phyloP scores from a whole-genome alignment of 2,113 vertebrate genomes.

The Sphyrna mokarran region DNA sequence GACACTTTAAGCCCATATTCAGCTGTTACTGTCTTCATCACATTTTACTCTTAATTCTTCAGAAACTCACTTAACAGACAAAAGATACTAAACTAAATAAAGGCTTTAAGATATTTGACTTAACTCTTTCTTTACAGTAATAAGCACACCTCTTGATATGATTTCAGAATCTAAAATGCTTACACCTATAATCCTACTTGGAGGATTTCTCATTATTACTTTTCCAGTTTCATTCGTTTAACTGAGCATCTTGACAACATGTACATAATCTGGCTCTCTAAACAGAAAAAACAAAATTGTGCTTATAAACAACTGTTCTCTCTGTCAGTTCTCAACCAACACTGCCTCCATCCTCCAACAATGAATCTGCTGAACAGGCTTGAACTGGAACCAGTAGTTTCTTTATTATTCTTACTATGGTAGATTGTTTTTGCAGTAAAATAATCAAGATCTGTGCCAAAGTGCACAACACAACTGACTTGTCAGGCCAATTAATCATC shows the following conservation, averaged over 20 bases:
- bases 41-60: not conserved
- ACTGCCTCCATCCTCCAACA: not conserved
- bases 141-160: not conserved
- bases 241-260: not conserved
- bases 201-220: not conserved
- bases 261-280: not conserved
- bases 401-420: not conserved
- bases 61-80: not conserved
- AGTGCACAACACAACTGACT: not conserved
- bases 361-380: not conserved
- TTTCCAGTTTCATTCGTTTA: not conserved
- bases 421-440: conserved; percentile 8
- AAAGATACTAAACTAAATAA: not conserved
- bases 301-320: not conserved
- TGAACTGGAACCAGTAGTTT: not conserved
- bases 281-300: not conserved
- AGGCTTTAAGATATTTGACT: not conserved
- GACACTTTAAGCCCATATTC: too few relatives aligned
- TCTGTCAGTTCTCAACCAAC: not conserved
- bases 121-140: not conserved
- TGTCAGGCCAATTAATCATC: not conserved
- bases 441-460: not conserved
- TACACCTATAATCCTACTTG: not conserved
- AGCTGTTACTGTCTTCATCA: too few relatives aligned
- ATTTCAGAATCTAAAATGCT: not conserved